Evolutionary conservation across 2,888 invertebrate genomes (phyloP).

Genomic region (Lochmaea crataegi): DNA sequence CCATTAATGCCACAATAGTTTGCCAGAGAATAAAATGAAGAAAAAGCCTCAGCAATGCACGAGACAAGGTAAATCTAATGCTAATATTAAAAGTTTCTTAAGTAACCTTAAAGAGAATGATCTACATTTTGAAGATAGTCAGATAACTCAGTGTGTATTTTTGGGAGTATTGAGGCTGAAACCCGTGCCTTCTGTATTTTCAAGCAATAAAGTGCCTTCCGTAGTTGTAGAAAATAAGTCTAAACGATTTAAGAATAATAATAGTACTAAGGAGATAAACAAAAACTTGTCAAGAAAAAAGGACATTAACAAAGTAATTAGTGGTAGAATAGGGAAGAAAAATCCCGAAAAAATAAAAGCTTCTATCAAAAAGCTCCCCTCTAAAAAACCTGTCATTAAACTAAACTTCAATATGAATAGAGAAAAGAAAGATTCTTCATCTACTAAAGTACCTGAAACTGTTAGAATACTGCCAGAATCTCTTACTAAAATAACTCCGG

Average conservation of each 20-base stretch:
- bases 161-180: slow-evolving; percentile 52
- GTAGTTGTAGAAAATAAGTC: slow-evolving; percentile 29
- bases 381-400: slow-evolving; percentile 40
- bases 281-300: slow-evolving; percentile 39
- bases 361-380: slow-evolving; percentile 41
- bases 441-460: slow-evolving; percentile 2
- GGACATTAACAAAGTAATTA: slow-evolving; percentile 42
- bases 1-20: slow-evolving; percentile 36
- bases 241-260: slow-evolving; percentile 41
- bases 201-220: slow-evolving; percentile 36
- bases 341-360: slow-evolving; percentile 41
- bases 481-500: slow-evolving; percentile 26
- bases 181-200: slow-evolving; percentile 51
- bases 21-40: slow-evolving; percentile 44
- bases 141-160: slow-evolving; percentile 54
- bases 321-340: slow-evolving; percentile 42
- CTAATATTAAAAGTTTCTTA: slow-evolving; percentile 45
- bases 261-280: slow-evolving; percentile 38
- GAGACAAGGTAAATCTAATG: slow-evolving; percentile 47
- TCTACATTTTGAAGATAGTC: slow-evolving; percentile 47
- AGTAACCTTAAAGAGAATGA: slow-evolving; percentile 50
- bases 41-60: slow-evolving; percentile 48
- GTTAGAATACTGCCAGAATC: slow-evolving; percentile 20
- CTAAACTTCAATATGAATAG: slow-evolving; percentile 41
- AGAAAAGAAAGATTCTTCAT: slow-evolving; percentile 15